Conservation (phyloP, 2,113 vertebrate genomes). For the Corythaeola cristata region DNA sequence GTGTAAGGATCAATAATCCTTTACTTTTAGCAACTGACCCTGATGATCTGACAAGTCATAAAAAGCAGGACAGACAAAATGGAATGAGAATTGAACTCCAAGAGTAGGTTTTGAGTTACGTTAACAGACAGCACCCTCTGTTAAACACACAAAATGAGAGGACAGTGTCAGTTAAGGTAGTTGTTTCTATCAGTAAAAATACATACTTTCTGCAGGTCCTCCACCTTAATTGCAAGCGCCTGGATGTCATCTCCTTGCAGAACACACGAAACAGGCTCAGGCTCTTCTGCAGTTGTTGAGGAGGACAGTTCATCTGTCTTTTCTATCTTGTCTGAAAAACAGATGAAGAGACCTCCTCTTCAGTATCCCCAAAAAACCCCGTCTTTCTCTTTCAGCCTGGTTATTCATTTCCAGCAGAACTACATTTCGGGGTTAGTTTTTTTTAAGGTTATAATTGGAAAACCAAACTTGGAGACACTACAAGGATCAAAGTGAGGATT, state of each 20-base stretch:
- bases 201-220: constrained; percentile 80
- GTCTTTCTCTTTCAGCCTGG: not conserved
- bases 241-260: constrained; percentile 75
- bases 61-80: not conserved
- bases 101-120: not conserved
- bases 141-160: not conserved
- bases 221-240: constrained; percentile 70
- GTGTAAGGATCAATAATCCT: not conserved
- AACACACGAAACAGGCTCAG: constrained; percentile 4
- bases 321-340: constrained; percentile 73
- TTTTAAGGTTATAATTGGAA: not conserved
- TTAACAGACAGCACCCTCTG: not conserved
- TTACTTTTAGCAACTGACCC: not conserved
- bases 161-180: not conserved
- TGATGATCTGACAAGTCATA: not conserved
- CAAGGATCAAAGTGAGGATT: not conserved
- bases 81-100: not conserved
- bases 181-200: not conserved
- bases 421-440: not conserved
- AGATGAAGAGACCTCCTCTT: not conserved
- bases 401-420: not conserved
- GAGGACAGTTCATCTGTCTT: constrained; percentile 39
- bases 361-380: not conserved
- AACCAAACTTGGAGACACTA: not conserved
- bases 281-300: constrained; percentile 58